These are phyloP conservation scores for Oenanthe oenanthe DNA, from an alignment of 2,113 vertebrate species.

Conservation along the genomic window DNA sequence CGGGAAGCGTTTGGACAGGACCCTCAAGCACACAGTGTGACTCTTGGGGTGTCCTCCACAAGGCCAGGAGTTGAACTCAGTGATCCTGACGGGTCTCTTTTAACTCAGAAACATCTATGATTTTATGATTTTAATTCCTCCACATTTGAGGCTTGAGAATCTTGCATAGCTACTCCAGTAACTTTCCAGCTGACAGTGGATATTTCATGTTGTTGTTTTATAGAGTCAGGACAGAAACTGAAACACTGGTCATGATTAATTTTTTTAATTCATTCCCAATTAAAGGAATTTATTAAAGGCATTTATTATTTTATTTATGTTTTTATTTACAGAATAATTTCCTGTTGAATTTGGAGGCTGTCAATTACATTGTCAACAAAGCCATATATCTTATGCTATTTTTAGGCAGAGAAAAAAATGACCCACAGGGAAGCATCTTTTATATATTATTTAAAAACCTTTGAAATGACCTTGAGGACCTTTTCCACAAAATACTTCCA, in stretches of 20 bases:
- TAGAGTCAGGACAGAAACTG: not conserved
- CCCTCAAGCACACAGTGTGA: not conserved
- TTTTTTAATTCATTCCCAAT: not conserved
- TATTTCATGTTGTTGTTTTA: not conserved
- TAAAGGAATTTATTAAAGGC: not conserved
- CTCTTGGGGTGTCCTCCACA: not conserved
- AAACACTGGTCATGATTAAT: not conserved
- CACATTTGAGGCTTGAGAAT: not conserved
- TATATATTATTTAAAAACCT: constrained; percentile 47
- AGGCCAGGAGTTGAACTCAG: not conserved
- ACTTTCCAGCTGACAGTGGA: not conserved
- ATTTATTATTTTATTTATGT: not conserved
- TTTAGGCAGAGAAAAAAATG: not conserved
- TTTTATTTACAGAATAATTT: not conserved
- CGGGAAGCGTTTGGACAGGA: accelerated
- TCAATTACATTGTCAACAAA: not conserved
- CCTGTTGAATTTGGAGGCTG: not conserved
- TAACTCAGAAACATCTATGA: not conserved
- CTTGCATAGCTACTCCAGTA: not conserved
- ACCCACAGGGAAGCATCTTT: not conserved
- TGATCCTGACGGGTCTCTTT: not conserved
- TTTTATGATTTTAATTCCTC: not conserved
- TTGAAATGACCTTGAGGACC: constrained; percentile 26
- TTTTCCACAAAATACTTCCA: constrained; percentile 33
- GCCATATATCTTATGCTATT: not conserved